Evolutionary conservation across 2,797 vertebrate genomes (phyloP), one percentile per base, ranked within the genome.

Genomic region (Sternotherus odoratus): DNA sequence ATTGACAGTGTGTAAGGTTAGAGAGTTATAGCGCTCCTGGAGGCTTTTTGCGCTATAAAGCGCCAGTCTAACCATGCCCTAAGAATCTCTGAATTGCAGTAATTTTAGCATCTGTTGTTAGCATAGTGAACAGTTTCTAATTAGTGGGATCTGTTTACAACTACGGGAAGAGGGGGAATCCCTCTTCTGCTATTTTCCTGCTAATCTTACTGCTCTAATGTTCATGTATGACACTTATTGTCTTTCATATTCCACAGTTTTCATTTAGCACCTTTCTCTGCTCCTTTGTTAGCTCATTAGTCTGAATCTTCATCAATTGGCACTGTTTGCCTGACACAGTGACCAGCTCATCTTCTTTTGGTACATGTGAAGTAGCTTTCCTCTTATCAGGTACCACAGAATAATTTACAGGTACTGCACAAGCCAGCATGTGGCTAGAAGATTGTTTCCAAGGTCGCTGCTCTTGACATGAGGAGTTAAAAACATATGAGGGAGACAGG

Each of bases 141-240:
- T 82, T 85, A 30, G 1, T 56, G 3, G 83, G 72, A 49, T 94
- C n/a, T 84, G 24, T 75, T 53, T 30, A n/a, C 5, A 60, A 2
- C 21, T 0, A 0, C 3, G 36, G 48, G 5, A n/a, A n/a, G n/a
- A n/a, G 78, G 46, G 36, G n/a, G n/a, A 60, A 2, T n/a, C 60
- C 1, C 21, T 77, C 5, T 3, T 86, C 17, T 6, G 4, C 26
- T 75, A 26, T 79, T 79, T 90, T 86, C 54, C 69, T 84, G 4
- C n/a, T 75, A 2, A 49, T 83, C 0, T 80, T 43, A 80, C 56
- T 69, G 5, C 12, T 51, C 4, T 91, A 43, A 50, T 48, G 1
- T 24, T 84, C 49, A 77, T 74, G 16, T 75, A 7, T 11, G 72
- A 77, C 77, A 77, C 5, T 30, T 63, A 2, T 39, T 36, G 3